Percentiles rank a stretch among this genome's conserved stretches.
Conservation (phyloP, 2,888 invertebrate genomes). For the Xanthia togata region DNA sequence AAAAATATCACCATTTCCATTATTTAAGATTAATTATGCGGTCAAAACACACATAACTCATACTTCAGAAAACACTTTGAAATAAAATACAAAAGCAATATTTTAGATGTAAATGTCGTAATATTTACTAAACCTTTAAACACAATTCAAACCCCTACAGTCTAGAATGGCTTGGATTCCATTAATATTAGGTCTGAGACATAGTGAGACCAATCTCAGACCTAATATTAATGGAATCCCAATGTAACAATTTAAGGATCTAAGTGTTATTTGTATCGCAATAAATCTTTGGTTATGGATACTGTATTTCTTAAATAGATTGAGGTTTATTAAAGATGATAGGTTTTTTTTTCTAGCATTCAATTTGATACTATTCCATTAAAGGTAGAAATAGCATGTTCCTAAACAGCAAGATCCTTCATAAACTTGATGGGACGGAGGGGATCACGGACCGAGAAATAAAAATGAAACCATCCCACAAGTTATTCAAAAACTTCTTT, state of each 20-base stretch:
- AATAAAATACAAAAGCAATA: background rate
- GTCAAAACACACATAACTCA: background rate
- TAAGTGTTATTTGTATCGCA: constrained; percentile 1
- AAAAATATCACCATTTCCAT: background rate
- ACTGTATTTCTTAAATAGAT: background rate
- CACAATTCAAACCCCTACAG: background rate
- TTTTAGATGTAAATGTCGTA: background rate
- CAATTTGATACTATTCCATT: background rate
- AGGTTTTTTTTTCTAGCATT: background rate
- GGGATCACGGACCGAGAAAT: too few species aligned
- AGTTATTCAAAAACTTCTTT: too few species aligned
- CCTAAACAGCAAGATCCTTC: background rate
- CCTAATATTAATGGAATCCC: constrained; percentile 19
- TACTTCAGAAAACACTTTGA: background rate
- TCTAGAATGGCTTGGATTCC: background rate
- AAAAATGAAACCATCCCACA: background rate
- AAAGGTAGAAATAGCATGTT: background rate
- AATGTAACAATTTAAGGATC: constrained; percentile 3
- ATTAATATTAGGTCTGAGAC: too few species aligned
- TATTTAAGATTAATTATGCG: background rate
- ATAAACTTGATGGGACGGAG: background rate
- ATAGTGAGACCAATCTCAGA: background rate
- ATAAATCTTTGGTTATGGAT: constrained; percentile 6
- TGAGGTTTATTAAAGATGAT: background rate
- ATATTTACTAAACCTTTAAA: background rate